Conservation (phyloP, 2,797 vertebrate genomes). For the Gambusia yucatana region DNA sequence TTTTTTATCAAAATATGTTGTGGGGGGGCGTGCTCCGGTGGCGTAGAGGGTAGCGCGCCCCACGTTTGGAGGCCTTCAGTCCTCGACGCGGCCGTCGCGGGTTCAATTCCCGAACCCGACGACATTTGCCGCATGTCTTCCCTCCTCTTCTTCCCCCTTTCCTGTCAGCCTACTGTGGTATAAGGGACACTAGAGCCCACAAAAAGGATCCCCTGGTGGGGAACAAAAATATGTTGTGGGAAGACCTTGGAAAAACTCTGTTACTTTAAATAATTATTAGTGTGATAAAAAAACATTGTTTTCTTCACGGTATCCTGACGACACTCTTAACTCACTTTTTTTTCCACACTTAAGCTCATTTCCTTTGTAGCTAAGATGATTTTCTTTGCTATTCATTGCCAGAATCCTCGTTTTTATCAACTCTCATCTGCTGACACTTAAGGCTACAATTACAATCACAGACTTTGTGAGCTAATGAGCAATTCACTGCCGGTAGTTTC, state of each 20-base stretch:
- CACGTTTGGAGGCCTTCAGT: too few species aligned
- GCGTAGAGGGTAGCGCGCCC: too few species aligned
- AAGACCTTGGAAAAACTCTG: neutral
- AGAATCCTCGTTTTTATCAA: constrained; percentile 58
- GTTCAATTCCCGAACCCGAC: too few species aligned
- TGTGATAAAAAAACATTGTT: constrained; percentile 23
- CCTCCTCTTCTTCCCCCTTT: too few species aligned
- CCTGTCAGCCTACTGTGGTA: too few species aligned
- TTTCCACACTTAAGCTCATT: constrained; percentile 44
- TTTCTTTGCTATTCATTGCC: constrained; percentile 49
- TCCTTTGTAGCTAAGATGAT: constrained; percentile 51
- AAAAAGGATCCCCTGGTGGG: too few species aligned
- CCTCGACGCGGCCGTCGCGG: too few species aligned
- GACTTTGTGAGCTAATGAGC: constrained; percentile 61
- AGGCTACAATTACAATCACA: constrained; percentile 59
- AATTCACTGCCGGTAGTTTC: constrained; percentile 42
- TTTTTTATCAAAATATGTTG: neutral
- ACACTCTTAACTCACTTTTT: constrained; percentile 45
- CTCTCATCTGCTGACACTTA: constrained; percentile 50
- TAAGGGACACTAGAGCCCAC: too few species aligned
- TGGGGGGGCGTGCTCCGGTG: too few species aligned
- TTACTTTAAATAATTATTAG: neutral
- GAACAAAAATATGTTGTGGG: neutral
- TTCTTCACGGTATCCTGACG: constrained; percentile 35
- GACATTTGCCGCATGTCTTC: too few species aligned